A percentile compares a stretch with the other conserved stretches of the same genome.
Conservation (phyloP, 2,888 invertebrate genomes). For the Mycalesis mineus region DNA sequence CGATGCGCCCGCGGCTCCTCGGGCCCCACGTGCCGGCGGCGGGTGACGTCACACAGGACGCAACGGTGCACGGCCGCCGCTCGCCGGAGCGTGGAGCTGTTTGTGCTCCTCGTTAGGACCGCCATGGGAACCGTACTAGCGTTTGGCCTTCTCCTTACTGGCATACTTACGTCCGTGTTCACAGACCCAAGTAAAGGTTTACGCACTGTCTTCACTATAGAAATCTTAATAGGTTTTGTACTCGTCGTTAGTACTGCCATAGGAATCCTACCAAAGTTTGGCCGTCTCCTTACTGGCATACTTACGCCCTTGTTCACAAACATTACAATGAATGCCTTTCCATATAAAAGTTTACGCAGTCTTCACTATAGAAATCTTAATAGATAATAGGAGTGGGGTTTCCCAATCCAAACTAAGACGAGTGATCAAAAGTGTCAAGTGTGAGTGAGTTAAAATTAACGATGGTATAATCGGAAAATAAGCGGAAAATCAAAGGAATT, state of each 20-base stretch:
- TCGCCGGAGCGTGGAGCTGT: constrained; percentile 55
- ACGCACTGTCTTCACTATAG: too few species aligned
- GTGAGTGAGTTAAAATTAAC: too few species aligned
- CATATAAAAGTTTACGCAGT: too few species aligned
- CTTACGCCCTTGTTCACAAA: constrained; percentile 16
- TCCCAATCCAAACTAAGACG: too few species aligned
- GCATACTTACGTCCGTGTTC: constrained; percentile 32
- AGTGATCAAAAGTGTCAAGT: too few species aligned
- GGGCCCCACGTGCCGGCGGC: constrained; percentile 67
- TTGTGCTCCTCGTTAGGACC: constrained; percentile 60
- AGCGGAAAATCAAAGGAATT: too few species aligned
- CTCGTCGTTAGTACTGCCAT: constrained; percentile 59
- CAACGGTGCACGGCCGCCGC: constrained; percentile 42
- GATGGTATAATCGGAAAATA: too few species aligned
- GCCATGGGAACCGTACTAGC: constrained; percentile 59
- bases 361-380: too few species aligned
- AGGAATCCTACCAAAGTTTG: constrained; percentile 51
- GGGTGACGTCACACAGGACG: constrained; percentile 66
- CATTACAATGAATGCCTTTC: too few species aligned
- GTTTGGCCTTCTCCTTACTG: constrained; percentile 39
- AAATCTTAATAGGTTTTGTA: too few species aligned
- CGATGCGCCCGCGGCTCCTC: constrained; percentile 68
- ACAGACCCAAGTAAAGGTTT: too few species aligned
- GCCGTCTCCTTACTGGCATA: constrained; percentile 44
- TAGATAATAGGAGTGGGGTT: too few species aligned